Evolutionary conservation across 2,797 vertebrate genomes (phyloP), one percentile per base, ranked within the genome.

Genomic region (Thaleichthys pacificus): DNA sequence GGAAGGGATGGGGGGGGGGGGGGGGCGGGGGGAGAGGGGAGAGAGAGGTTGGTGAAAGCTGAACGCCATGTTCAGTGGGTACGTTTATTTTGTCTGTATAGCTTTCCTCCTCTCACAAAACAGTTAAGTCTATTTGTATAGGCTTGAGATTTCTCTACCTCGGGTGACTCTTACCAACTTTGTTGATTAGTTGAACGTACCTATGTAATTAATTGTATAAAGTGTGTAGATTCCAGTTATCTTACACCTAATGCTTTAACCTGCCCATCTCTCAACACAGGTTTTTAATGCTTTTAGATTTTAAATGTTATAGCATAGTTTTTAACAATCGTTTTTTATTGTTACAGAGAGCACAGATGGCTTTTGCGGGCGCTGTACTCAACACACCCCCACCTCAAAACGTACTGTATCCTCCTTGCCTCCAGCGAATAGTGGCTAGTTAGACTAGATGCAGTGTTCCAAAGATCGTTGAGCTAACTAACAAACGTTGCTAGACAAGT

Each of bases 141-240:
- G 94, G 85, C 93, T 93, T 90, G 89, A 93, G 92, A 93, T 92
- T 92, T 96, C 94, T 93, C 96, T 97, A 97, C 96, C 96, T 98
- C 96, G 96, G 91, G 93, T 93, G 93, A 94, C 89, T 91, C 89
- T 91, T 82, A 92, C 88, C 84, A 96, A 93, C 94, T 93, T 91
- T 94, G 91, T 94, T 90, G 92, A 93, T 95, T 95, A 95, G 92
- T 93, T 90, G 87, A 94, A 94, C 93, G 87, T 90, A 92, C 87
- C 87, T 93, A 91, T 95, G 93, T 93, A 93, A 92, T 92, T 95
- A 95, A 93, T 92, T 95, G 94, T 96, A 95, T 90, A 95, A 95
- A 95, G 90, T 95, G 88, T 93, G 90, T 93, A 93, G 91, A 93
- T 89, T 90, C 92, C 86, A 86, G 86, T 89, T 86, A 90, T 85